Evolutionary conservation across 2,888 invertebrate species (phyloP), one percentile per base, ranked within the genome.

Genomic region (Lasiommata megera): DNA sequence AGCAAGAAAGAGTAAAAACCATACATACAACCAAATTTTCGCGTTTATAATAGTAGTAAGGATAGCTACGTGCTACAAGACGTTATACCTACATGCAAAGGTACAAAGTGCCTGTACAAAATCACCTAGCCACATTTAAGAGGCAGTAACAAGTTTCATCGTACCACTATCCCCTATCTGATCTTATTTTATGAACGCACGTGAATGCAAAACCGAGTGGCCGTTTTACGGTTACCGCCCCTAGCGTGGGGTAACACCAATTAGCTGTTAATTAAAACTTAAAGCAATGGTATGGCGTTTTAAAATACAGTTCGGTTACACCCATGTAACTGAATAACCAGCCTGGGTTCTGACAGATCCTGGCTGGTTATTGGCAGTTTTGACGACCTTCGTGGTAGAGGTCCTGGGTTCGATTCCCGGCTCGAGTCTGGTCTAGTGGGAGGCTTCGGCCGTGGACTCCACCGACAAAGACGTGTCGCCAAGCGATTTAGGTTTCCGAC

Each of bases 151-250:
- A 62, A 56, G n/a, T 64, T 61, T 62, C 62, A 56, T 58, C 60
- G 59, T 7, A 18, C 28, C 47, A 54, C 56, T 54, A 62, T 61
- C 51, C 38, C 52, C 52, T 63, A 70, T 67, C 61, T 58, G 65
- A 65, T 65, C 61, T 51, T 52, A 48, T 62, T 67, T 66, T 66
- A 66, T 61, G 63, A 14, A 65, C 59, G 56, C 69, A 73, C 72
- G 71, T 74, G 76, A 71, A 71, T 61, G 47, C 47, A 40, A 50
- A 47, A 52, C 51, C 51, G 57, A 37, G 31, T 44, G 44, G 51
- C 37, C 47, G 41, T 55, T 47, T 38, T 28, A 47, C 56, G 53
- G 60, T 62, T 58, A 56, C 16, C 44, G 34, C 16, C 16, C 16
- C n/a, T 16, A 47, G 47, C 37, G 55, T 55, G 53, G 51, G 54